Base-by-base conservation (phyloP, 2,113 vertebrate genomes). In the Sula dactylatra region DNA sequence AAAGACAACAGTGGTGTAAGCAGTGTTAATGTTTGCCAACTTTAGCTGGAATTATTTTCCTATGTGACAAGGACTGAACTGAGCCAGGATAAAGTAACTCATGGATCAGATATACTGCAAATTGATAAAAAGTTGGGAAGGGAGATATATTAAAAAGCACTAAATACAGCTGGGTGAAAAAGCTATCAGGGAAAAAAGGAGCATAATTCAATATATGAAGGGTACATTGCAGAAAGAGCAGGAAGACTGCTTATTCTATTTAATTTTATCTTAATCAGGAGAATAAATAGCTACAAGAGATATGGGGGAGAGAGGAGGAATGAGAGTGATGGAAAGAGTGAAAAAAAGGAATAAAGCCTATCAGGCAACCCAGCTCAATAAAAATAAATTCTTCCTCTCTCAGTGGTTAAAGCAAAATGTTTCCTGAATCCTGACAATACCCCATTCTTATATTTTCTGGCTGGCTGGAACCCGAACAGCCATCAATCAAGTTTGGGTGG, bases 331-430 rank as follows among this genome's bases (percentile, higher is more conserved):
- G 2, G 21, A 92, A 71, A 82, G 58, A 92, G 32, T 12, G 8
- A 47, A 38, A 76, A 76, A 91, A 90, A 93, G 71, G 83, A 70
- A 88, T 81, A 96, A 92, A 92, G 54, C 32, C 38, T 38, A 73
- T 81, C 25, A 87, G 64, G 54, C 45, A 91, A 88, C 10, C 29
- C 66, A 86, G 45, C 18, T 58, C 64, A 86, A 49, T 24, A 73
- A 79, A 94, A 95, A 93, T 55, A 88, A 93, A 94, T 62, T 58
- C 27, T 26, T 94, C 72, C 38, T 77, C 31, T 87, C 69, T 93
- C 49, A 93, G 69, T 12, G 31, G 45, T 40, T 93, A 82, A 83
- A 93, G 61, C 17, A 79, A 89, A 96, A 84, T 66, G 29, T 88
- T 94, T 92, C 84, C 70, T 71, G 82, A 92, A 40, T 81, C 84